Conservation (phyloP, 1,140 invertebrate species). For the Formica exsecta region DNA sequence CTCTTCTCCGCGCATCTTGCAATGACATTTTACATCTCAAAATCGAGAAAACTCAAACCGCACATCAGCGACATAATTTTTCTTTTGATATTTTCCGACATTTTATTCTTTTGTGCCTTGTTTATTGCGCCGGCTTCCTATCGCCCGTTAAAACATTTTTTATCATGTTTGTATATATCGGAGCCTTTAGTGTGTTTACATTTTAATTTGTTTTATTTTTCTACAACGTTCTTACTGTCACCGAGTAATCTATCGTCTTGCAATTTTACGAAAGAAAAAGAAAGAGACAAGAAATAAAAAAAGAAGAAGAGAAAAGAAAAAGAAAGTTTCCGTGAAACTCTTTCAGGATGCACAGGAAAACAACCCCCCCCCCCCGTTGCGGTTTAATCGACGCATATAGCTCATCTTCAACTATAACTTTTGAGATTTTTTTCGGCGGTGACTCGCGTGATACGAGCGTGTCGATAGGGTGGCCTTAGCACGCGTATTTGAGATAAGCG, state of each 20-base stretch:
- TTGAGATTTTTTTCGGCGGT: conserved; percentile 8
- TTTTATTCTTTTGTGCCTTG: no score
- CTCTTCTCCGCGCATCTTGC: conserved; percentile 31
- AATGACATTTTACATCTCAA: conserved; percentile 72
- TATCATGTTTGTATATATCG: no score
- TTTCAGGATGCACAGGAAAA: conserved; percentile 29
- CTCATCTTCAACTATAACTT: conserved; percentile 71
- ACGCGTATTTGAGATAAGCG: conserved; percentile 50
- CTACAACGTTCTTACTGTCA: no score
- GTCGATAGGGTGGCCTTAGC: not conserved
- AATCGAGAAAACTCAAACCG: conserved; percentile 69
- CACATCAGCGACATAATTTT: conserved; percentile 65
- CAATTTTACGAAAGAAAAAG: conserved; percentile 61
- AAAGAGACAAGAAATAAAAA: not conserved
- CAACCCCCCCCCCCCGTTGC: not conserved
- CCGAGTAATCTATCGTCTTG: conserved; percentile 27
- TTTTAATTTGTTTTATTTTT: no score
- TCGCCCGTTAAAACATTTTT: no score
- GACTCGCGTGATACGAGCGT: not conserved
- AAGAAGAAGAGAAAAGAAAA: no score
- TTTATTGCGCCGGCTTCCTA: no score
- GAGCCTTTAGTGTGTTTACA: no score
- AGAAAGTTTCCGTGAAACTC: no score
- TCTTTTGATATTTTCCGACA: conserved; percentile 64
- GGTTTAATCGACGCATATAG: conserved; percentile 67